Evolutionary conservation across 2,888 invertebrate genomes (phyloP).

Genomic region (Tetranychus piercei): DNA sequence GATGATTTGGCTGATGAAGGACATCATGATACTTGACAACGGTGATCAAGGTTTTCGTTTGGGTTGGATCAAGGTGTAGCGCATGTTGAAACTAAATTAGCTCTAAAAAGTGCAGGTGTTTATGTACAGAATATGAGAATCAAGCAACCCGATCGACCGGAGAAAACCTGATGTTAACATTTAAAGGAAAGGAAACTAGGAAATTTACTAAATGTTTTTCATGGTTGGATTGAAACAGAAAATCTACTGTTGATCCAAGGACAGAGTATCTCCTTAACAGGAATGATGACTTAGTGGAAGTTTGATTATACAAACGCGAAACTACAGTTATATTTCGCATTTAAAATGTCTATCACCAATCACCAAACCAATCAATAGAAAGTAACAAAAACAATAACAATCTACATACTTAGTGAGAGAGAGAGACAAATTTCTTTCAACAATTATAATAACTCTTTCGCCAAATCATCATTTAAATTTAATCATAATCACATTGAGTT

Average conservation of each 20-base stretch:
- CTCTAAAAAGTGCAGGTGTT: slow-evolving; percentile 94
- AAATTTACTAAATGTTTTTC: slow-evolving; percentile 95
- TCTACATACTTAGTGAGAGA: no score
- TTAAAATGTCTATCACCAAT: no score
- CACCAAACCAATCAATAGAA: no score
- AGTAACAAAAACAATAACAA: no score
- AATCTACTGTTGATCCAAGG: slow-evolving; percentile 46
- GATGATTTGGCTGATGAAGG: slow-evolving; percentile 97
- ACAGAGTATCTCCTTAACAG: slow-evolving; percentile 9
- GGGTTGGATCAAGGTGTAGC: slow-evolving; percentile 88
- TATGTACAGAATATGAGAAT: slow-evolving; percentile 93
- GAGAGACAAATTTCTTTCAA: no score
- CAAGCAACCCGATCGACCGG: slow-evolving; percentile 71
- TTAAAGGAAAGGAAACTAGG: slow-evolving; percentile 86
- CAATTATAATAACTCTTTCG: no score
- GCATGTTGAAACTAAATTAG: slow-evolving; percentile 97
- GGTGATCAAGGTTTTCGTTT: slow-evolving; percentile 79
- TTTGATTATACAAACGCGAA: not conserved
- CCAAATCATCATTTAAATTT: no score
- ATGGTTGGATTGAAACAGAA: slow-evolving; percentile 90
- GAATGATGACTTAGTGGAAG: not conserved
- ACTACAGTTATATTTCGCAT: no score
- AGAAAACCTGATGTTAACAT: slow-evolving; percentile 78
- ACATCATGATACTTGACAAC: slow-evolving; percentile 97
- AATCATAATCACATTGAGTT: no score